Conservation (phyloP, 2,113 vertebrate species). For the Leucosticte australis region DNA sequence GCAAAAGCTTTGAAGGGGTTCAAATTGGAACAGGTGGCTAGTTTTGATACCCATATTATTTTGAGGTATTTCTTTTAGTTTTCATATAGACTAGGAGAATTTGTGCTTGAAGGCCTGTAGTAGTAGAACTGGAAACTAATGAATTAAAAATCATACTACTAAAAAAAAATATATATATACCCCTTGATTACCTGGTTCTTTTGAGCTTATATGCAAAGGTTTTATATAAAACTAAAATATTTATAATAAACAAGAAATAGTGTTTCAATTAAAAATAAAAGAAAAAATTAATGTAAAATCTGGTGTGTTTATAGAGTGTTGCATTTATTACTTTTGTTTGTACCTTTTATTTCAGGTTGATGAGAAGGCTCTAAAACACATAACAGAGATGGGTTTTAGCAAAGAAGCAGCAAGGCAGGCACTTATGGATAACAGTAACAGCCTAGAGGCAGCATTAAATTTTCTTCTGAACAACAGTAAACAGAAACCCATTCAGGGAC, state of each 20-base stretch:
- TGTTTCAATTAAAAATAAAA: neutral
- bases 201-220: neutral
- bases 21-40: neutral
- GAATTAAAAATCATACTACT: neutral
- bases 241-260: neutral
- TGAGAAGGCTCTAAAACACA: constrained; percentile 91
- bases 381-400: constrained; percentile 98
- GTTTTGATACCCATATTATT: neutral
- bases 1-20: neutral
- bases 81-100: neutral
- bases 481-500: constrained; percentile 75
- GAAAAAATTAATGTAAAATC: neutral
- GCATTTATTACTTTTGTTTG: neutral
- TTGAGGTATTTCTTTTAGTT: neutral
- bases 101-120: neutral
- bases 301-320: neutral
- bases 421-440: constrained; percentile 95
- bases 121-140: neutral
- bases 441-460: constrained; percentile 93
- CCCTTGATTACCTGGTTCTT: neutral
- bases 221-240: neutral
- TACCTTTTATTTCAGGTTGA: constrained; percentile 84
- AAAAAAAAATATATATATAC: neutral
- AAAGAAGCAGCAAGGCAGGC: constrained; percentile 92
- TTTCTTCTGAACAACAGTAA: constrained; percentile 85